Base-by-base conservation (phyloP, 2,888 invertebrate genomes). In the Xestia xanthographa region DNA sequence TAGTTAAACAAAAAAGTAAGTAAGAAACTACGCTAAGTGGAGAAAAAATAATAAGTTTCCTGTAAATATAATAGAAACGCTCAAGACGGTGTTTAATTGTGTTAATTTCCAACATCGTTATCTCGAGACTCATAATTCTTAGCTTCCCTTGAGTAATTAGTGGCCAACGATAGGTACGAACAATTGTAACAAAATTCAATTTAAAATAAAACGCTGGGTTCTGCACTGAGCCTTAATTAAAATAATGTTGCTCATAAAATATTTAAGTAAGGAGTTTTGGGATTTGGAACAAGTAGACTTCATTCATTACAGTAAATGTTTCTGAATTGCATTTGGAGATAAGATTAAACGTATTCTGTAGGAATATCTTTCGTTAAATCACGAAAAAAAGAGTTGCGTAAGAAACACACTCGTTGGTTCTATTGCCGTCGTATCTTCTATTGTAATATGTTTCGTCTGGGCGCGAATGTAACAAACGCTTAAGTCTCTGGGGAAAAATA, bases 21-120 rank as follows among this genome's bases (percentile, higher is more conserved):
- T 12, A 66, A 66, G 66, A 75, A 76, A 78, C 68, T 77, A 73
- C 45, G 43, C 20, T 67, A 72, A 75, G 78, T 71, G 73, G 73
- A 82, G 80, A 77, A 84, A 80, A 76, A 83, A 83, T 80, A 79
- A 83, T 79, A 82, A 79, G 70, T 80, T 87, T 81, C 77, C 79
- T 77, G 83, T 83, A 80, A 85, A 86, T 81, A 88, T 86, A 86
- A 85, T 76, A 76, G 79, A 77, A 82, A 72, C 76, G 84, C 81
- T 86, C 80, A 86, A 89, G 88, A 87, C 82, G 79, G 85, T 88
- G 87, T 90, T 90, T 89, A 90, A 91, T 91, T 90, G 87, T 88
- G 88, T 89, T 90, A 89, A 91, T 90, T 89, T 88, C 85, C 87
- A 86, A 84, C 88, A 88, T 88, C 88, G 85, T 91, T 91, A 90